Conservation (phyloP, 2,888 invertebrate species). For the Desoria tigrina region DNA sequence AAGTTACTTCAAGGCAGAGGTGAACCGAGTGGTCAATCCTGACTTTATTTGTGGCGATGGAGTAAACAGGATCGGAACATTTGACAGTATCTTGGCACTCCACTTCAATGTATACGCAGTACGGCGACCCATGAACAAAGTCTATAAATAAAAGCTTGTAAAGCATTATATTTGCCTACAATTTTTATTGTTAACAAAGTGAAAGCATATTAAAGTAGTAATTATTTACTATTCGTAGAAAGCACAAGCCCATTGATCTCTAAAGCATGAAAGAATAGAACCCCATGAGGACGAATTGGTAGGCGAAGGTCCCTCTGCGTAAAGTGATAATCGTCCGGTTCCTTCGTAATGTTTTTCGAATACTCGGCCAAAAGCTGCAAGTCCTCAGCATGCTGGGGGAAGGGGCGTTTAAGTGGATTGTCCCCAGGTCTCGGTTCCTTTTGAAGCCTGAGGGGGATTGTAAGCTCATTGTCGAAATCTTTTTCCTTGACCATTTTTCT, state of each 20-base stretch:
- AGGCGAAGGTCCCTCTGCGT: conserved; percentile 28
- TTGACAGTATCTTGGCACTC: conserved; percentile 36
- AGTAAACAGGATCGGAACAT: conserved; percentile 33
- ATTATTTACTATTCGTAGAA: conserved; percentile 26
- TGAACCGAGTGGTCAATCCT: conserved; percentile 41
- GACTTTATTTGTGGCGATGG: conserved; percentile 24
- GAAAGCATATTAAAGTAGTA: no score
- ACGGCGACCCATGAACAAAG: conserved; percentile 28
- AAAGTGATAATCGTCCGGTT: conserved; percentile 11
- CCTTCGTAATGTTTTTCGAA: conserved; percentile 13
- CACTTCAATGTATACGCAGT: conserved; percentile 37
- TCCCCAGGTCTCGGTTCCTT: conserved; percentile 33
- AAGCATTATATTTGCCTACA: not conserved
- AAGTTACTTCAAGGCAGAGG: conserved; percentile 34
- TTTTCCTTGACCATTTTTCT: no score
- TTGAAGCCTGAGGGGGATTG: conserved; percentile 27
- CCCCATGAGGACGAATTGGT: conserved; percentile 35
- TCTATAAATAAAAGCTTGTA: conserved; percentile 20
- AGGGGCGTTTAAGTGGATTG: conserved; percentile 34
- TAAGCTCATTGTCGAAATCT: no score
- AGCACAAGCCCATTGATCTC: conserved; percentile 34
- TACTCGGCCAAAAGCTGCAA: conserved; percentile 22
- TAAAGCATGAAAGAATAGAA: conserved; percentile 40
- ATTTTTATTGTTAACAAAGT: not conserved
- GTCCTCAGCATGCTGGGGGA: conserved; percentile 26